Percentiles rank a stretch among this genome's conserved stretches.
Evolutionary conservation across 2,797 vertebrate species (phyloP).

Genomic region (Catostomus latipinnis): DNA sequence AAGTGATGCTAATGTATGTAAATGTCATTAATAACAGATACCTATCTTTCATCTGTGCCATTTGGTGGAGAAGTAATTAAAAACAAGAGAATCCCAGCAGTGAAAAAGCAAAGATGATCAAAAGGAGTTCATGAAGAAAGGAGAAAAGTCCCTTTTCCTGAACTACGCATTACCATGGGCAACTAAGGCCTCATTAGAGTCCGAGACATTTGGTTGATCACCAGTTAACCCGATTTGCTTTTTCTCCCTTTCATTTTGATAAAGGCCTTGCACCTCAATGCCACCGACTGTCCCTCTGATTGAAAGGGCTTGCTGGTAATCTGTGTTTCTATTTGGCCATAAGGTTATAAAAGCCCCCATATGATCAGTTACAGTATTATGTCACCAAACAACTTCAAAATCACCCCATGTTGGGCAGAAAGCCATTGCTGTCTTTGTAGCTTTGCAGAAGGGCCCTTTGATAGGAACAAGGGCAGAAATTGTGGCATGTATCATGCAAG

Average conservation of each 20-base stretch:
- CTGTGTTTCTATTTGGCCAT: slow-evolving; percentile 77
- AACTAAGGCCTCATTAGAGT: slow-evolving; percentile 92
- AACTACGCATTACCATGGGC: slow-evolving; percentile 89
- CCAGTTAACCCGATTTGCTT: slow-evolving; percentile 99
- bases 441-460: slow-evolving; percentile 50
- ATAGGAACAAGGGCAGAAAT: slow-evolving; percentile 53
- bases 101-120: slow-evolving; percentile 92
- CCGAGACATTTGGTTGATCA: slow-evolving; percentile 94
- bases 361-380: slow-evolving; percentile 68
- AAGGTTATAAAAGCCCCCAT: slow-evolving; percentile 77
- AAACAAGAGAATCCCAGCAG: slow-evolving; percentile 89
- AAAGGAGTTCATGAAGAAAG: slow-evolving; percentile 86
- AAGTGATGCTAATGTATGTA: slow-evolving; percentile 99
- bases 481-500: slow-evolving; percentile 60
- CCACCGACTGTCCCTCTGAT: slow-evolving; percentile 80
- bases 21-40: slow-evolving; percentile 99
- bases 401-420: slow-evolving; percentile 51
- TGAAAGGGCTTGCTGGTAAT: slow-evolving; percentile 85
- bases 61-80: slow-evolving; percentile 98
- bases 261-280: slow-evolving; percentile 84
- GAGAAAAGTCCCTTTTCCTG: slow-evolving; percentile 85
- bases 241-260: slow-evolving; percentile 80
- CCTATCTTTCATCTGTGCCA: slow-evolving; percentile 98
- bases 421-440: slow-evolving; percentile 58
- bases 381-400: slow-evolving; percentile 63